Evolutionary conservation across 2,888 invertebrate genomes (phyloP).

Genomic region (Mimas tiliae): DNA sequence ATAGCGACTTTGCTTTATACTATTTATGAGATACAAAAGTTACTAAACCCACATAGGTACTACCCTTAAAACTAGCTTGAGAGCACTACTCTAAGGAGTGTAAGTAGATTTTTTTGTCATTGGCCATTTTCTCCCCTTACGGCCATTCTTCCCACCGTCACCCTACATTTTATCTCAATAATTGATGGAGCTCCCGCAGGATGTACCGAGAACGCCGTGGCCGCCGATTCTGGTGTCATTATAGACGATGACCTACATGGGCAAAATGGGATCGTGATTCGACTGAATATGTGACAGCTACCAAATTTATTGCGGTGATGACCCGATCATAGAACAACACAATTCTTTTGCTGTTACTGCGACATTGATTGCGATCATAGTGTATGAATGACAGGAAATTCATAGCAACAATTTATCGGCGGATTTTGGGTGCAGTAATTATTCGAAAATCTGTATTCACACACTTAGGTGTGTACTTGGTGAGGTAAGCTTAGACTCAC

Average conservation of each 20-base stretch:
- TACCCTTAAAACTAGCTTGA: too few species aligned
- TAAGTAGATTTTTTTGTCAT: not conserved
- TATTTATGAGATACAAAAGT: too few species aligned
- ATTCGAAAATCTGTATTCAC: too few species aligned
- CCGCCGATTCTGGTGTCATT: conserved; percentile 2
- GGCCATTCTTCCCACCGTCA: not conserved
- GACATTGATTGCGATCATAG: not conserved
- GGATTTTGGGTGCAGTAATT: too few species aligned
- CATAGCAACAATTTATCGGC: too few species aligned
- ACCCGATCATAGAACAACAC: conserved; percentile 2
- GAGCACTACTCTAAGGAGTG: too few species aligned
- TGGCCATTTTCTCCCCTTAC: too few species aligned
- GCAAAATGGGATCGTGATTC: conserved; percentile 1
- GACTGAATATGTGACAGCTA: conserved; percentile 11
- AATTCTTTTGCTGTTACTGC: not conserved
- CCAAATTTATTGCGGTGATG: conserved; percentile 20
- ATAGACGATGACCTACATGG: conserved; percentile 20
- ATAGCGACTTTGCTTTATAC: too few species aligned
- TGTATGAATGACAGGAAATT: not conserved
- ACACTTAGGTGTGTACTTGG: too few species aligned
- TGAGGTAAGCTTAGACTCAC: too few species aligned
- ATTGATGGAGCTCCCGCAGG: conserved; percentile 3
- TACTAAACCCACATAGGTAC: too few species aligned
- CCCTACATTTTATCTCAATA: conserved; percentile 16
- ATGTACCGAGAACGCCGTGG: not conserved